Evolutionary conservation across 2,888 invertebrate species (phyloP), one percentile per base, ranked within the genome.

Genomic region (Microctonus aethiopoides): DNA sequence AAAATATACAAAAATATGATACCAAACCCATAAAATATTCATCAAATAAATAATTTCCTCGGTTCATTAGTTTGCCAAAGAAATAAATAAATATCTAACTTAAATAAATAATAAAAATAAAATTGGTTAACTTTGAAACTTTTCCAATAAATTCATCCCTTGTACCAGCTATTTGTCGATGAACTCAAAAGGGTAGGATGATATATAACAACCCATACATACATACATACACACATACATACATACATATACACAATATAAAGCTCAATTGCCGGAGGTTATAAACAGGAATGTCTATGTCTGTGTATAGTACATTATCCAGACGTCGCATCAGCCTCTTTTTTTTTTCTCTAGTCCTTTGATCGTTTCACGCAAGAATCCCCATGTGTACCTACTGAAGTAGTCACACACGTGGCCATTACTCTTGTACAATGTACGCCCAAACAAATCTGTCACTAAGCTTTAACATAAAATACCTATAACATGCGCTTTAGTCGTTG

Each of bases 311-410:
- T 54, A 11, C 11, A 26, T 1, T 29, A 59, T 69, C 41, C 52
- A 70, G 56, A 54, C 56, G 34, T 57, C 36, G 62, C 54, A 24
- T 39, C 61, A 56, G 56, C 39, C 46, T 54, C 56, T 67, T 71
- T 69, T n/a, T n/a, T n/a, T n/a, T n/a, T n/a, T 68, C 64, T 68
- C 41, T 68, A 39, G 62, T 69, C 73, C 81, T 82, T 82, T 82
- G 81, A 82, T 81, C 80, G 78, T 80, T 80, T 82, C 77, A 81
- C 79, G 80, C 77, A 77, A 78, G 77, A 74, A 81, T 78, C 77
- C 74, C 57, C 71, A 63, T 67, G 54, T 66, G 56, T 65, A 60
- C 32, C 26, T n/a, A n/a, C n/a, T n/a, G 65, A 3, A 51, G 54
- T 64, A n/a, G 59, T 46, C 7, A 46, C 56, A 65, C 39, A 60